These are phyloP conservation scores for Dasysyrphus tricinctus DNA, from an alignment of 2,888 invertebrate species.

Conservation along the genomic window DNA sequence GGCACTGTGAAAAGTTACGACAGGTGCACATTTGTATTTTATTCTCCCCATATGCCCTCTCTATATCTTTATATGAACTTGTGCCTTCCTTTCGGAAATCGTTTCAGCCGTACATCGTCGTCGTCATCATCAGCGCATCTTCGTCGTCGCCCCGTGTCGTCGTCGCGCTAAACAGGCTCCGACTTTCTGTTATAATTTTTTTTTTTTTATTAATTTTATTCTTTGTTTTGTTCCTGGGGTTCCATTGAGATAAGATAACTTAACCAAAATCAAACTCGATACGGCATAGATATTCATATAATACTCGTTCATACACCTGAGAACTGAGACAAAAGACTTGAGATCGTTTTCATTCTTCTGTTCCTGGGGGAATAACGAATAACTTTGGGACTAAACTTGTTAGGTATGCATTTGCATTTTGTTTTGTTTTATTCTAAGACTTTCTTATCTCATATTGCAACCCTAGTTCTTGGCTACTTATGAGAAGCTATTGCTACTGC, in stretches of 20 bases:
- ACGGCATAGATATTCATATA: conserved; percentile 25
- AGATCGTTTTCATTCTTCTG: conserved; percentile 24
- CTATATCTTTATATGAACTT: too few species aligned
- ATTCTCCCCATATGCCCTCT: conserved; percentile 11
- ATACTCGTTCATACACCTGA: background rate
- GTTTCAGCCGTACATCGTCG: conserved; percentile 13
- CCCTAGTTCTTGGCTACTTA: conserved; percentile 33
- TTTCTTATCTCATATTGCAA: conserved; percentile 42
- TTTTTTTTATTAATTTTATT: conserved; percentile 54
- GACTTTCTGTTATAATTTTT: conserved; percentile 29
- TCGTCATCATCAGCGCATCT: conserved; percentile 6
- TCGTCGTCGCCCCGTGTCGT: conserved; percentile 4
- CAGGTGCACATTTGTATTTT: conserved; percentile 67
- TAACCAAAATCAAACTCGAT: conserved; percentile 32
- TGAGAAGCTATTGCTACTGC: conserved; percentile 26
- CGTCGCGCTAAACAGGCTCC: conserved; percentile 43
- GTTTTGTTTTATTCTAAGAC: conserved; percentile 11
- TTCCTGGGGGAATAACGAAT: background rate
- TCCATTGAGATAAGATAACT: conserved; percentile 62
- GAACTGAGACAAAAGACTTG: conserved; percentile 28
- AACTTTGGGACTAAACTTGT: conserved; percentile 16
- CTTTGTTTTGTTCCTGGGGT: conserved; percentile 55
- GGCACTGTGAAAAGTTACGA: conserved; percentile 57
- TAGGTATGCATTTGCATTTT: conserved; percentile 35
- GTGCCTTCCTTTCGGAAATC: conserved; percentile 26